These are phyloP conservation scores for Sibirionetta formosa DNA, from an alignment of 2,797 vertebrate genomes.

Conservation along the genomic window DNA sequence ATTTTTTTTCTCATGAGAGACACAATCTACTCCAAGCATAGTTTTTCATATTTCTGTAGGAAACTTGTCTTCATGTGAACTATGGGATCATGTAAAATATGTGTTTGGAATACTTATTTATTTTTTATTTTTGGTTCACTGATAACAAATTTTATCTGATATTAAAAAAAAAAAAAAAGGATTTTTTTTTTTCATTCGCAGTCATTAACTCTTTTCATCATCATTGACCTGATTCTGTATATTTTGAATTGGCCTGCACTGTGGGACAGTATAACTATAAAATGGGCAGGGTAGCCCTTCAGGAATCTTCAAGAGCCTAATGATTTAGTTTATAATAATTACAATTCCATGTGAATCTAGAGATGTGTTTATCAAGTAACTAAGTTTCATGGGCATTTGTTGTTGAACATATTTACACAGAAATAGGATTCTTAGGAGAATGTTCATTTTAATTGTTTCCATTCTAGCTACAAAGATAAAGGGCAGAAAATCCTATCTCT, in stretches of 20 bases:
- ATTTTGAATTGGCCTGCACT: neutral
- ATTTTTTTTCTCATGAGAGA: neutral
- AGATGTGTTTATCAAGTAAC: constrained; percentile 22
- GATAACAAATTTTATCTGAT: neutral
- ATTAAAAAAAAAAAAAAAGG: neutral
- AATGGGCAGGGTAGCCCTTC: neutral
- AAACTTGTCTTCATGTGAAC: neutral
- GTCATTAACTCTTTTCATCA: neutral
- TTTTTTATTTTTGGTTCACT: neutral
- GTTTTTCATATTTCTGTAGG: neutral
- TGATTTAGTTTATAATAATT: neutral
- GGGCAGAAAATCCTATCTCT: constrained; percentile 2
- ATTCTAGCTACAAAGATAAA: constrained; percentile 16
- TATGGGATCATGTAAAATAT: neutral
- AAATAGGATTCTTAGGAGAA: constrained; percentile 22
- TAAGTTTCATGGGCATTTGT: neutral
- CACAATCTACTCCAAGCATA: neutral
- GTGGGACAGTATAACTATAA: neutral
- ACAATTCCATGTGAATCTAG: neutral
- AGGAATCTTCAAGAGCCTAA: neutral
- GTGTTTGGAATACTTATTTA: neutral
- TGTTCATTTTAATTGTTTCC: constrained; percentile 19
- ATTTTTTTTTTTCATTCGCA: neutral
- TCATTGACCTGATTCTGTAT: neutral
- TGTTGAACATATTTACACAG: neutral